Percentiles rank a stretch among this genome's conserved stretches.
These are phyloP conservation scores for Brenthis daphne DNA, from an alignment of 2,888 invertebrate species.

Conservation along the genomic window DNA sequence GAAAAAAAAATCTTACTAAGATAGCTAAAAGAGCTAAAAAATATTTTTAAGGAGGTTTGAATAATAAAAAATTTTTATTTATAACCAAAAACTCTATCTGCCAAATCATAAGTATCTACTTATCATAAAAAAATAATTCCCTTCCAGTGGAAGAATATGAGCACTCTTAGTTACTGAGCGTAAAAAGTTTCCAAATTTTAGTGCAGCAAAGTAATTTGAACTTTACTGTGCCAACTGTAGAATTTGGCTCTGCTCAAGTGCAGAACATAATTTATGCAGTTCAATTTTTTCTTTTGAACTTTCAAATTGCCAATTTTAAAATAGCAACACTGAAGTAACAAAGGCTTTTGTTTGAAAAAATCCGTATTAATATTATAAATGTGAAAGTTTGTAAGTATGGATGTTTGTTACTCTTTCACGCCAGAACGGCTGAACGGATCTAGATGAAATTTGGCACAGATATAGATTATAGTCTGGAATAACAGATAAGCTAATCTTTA, in stretches of 20 bases:
- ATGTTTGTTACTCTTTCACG: too few relatives aligned
- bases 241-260: constrained; percentile 15
- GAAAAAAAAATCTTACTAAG: too few relatives aligned
- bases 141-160: constrained; percentile 6
- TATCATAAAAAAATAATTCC: constrained; percentile 6
- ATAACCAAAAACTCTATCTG: background rate
- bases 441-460: too few relatives aligned
- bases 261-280: constrained; percentile 18
- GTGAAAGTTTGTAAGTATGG: too few relatives aligned
- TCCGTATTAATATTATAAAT: too few relatives aligned
- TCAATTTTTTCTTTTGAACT: constrained; percentile 19
- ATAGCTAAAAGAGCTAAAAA: too few relatives aligned
- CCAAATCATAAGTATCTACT: background rate
- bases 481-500: too few relatives aligned
- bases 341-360: too few relatives aligned
- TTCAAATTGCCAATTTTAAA: constrained; percentile 9
- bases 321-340: background rate
- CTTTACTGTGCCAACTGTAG: constrained; percentile 20
- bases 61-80: background rate
- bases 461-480: too few relatives aligned
- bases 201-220: constrained; percentile 18
- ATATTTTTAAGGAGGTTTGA: too few relatives aligned
- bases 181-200: constrained; percentile 20
- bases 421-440: too few relatives aligned
- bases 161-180: constrained; percentile 8